phyloP scores from a whole-genome alignment of 2,888 invertebrate genomes.

The Cataglyphis cursor region DNA sequence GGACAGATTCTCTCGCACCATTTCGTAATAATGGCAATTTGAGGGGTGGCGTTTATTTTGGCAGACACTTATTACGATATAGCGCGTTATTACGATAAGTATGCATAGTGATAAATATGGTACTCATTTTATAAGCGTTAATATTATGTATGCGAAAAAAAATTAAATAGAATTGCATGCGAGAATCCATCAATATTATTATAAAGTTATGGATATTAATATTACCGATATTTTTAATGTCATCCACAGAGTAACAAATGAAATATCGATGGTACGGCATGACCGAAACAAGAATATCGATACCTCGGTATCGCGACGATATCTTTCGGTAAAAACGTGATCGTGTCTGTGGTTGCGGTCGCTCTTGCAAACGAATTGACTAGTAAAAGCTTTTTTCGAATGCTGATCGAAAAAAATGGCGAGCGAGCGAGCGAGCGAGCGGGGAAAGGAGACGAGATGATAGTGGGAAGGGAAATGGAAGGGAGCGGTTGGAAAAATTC shows the following conservation, averaged over 20 bases:
- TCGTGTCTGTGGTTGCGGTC: slow-evolving; percentile 65
- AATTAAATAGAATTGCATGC: background rate
- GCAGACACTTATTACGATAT: background rate
- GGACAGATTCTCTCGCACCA: slow-evolving; percentile 42
- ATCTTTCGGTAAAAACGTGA: slow-evolving; percentile 40
- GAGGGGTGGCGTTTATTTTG: background rate
- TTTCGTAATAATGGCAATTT: background rate
- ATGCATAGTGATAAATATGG: background rate
- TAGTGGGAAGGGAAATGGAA: slow-evolving; percentile 26
- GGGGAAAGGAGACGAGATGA: slow-evolving; percentile 16
- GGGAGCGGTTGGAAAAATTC: slow-evolving; percentile 52
- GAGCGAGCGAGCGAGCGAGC: background rate
- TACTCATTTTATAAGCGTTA: background rate
- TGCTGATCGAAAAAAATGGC: slow-evolving; percentile 53
- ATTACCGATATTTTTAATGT: background rate
- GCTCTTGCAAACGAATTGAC: slow-evolving; percentile 55
- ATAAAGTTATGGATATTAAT: background rate
- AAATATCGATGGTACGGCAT: background rate
- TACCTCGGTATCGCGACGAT: background rate
- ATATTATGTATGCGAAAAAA: background rate
- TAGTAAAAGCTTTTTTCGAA: slow-evolving; percentile 67
- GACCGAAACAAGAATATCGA: background rate
- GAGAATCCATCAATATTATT: background rate
- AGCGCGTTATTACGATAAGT: background rate
- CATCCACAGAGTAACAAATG: background rate